Evolutionary conservation across 2,888 invertebrate genomes (phyloP).

Genomic region (Acanthococcus lagerstroemiae): DNA sequence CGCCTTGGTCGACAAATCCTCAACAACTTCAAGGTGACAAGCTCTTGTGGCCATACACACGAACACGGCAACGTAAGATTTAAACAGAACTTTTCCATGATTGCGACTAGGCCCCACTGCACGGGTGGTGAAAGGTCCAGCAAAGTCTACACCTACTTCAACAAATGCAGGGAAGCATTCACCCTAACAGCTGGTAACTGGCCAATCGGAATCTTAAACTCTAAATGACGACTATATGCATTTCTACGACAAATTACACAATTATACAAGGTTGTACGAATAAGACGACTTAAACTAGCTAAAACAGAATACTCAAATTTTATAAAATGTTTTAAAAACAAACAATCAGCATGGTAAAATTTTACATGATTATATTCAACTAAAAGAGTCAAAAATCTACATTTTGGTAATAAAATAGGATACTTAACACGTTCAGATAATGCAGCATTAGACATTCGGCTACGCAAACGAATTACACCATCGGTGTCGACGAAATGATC

Average conservation of each 20-base stretch:
- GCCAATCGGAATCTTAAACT: not conserved
- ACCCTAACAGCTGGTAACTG: not conserved
- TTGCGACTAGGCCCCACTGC: slow-evolving; percentile 3
- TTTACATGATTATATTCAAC: not conserved
- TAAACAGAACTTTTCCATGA: not conserved
- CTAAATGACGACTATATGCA: not conserved
- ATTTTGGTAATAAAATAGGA: slow-evolving; percentile 4
- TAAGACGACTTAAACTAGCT: not conserved
- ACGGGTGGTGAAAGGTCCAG: not conserved
- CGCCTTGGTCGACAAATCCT: not conserved
- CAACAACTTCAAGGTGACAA: not conserved
- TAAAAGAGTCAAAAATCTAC: not conserved
- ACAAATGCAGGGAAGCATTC: not conserved
- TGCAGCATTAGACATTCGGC: not conserved
- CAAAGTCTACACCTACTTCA: not conserved
- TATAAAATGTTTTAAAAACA: not conserved
- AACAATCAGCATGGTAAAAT: not conserved
- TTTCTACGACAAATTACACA: not conserved
- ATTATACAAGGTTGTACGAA: not conserved
- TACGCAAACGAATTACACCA: slow-evolving; percentile 5
- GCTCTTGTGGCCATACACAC: not conserved
- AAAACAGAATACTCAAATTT: not conserved
- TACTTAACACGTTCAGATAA: not conserved
- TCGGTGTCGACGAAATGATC: not conserved
- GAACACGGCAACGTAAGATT: not conserved